phyloP scores from a whole-genome alignment of 2,113 vertebrate species.

The Gopherus flavomarginatus region DNA sequence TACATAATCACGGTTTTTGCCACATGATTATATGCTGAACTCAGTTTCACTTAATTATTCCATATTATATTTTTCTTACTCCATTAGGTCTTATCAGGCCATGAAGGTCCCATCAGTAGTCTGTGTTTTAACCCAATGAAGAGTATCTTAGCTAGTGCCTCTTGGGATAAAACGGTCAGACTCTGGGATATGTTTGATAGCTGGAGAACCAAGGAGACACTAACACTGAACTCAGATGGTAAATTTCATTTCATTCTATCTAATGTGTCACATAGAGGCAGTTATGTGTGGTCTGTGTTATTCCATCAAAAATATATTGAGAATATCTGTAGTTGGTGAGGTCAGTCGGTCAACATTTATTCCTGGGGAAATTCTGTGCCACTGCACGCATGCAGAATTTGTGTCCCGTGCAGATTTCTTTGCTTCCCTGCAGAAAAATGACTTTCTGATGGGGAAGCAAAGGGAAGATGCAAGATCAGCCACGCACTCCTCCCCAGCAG shows the following conservation, averaged over 20 bases:
- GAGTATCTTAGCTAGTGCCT: slow-evolving; percentile 91
- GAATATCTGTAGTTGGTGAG: not conserved
- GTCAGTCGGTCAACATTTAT: not conserved
- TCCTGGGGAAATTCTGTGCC: too few relatives aligned
- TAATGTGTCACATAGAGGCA: not conserved
- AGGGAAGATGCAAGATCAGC: too few relatives aligned
- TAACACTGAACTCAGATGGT: slow-evolving; percentile 90
- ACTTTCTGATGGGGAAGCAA: too few relatives aligned
- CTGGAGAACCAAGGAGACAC: slow-evolving; percentile 93
- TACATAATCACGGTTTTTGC: not conserved
- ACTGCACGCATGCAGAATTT: too few relatives aligned
- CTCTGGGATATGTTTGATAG: slow-evolving; percentile 98
- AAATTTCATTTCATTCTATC: slow-evolving; percentile 7
- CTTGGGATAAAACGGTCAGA: slow-evolving; percentile 94
- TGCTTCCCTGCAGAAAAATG: too few relatives aligned
- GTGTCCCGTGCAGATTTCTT: too few relatives aligned
- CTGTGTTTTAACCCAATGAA: slow-evolving; percentile 91
- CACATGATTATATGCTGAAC: not conserved
- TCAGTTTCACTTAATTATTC: not conserved
- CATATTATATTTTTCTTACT: not conserved
- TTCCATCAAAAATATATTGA: not conserved
- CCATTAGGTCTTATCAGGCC: slow-evolving; percentile 89
- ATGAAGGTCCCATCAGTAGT: slow-evolving; percentile 92
- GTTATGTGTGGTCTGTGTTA: not conserved
- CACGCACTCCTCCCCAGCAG: too few relatives aligned